phyloP scores from a whole-genome alignment of 2,888 invertebrate genomes.

The Eulithis testata region DNA sequence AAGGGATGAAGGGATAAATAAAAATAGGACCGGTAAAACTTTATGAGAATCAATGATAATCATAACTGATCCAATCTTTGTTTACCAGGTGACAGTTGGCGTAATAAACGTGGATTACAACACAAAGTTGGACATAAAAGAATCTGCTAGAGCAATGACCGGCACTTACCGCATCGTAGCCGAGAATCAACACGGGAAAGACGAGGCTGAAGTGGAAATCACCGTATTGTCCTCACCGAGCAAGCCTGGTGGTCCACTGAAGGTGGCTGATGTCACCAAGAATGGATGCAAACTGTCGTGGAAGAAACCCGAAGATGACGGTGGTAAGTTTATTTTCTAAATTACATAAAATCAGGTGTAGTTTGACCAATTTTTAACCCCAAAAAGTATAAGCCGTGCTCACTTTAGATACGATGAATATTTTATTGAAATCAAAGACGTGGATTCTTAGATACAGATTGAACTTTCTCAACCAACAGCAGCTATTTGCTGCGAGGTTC shows the following conservation, averaged over 20 bases:
- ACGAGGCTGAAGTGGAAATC: conserved; percentile 97
- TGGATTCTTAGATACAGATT: too few relatives aligned
- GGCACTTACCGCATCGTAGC: conserved; percentile 96
- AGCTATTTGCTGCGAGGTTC: too few relatives aligned
- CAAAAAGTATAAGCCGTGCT: too few relatives aligned
- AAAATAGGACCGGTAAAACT: too few relatives aligned
- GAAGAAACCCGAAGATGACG: conserved; percentile 98
- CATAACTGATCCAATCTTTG: too few relatives aligned
- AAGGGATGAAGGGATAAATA: too few relatives aligned
- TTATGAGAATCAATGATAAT: too few relatives aligned
- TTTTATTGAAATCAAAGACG: background rate
- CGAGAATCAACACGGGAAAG: conserved; percentile 95
- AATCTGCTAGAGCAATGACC: conserved; percentile 92
- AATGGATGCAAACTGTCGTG: conserved; percentile 95
- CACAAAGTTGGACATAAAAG: conserved; percentile 92
- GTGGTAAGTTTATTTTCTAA: too few relatives aligned
- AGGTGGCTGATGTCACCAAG: conserved; percentile 95
- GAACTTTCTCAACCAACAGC: too few relatives aligned
- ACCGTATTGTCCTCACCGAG: conserved; percentile 93
- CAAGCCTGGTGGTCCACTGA: conserved; percentile 95
- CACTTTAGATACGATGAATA: too few relatives aligned
- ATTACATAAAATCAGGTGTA: too few relatives aligned
- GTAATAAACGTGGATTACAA: conserved; percentile 96
- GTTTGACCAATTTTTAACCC: too few relatives aligned
- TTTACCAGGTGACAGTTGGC: conserved; percentile 86